Evolutionary conservation across 2,888 invertebrate genomes (phyloP), one percentile per base, ranked within the genome.

Genomic region (Lathronympha strigana): DNA sequence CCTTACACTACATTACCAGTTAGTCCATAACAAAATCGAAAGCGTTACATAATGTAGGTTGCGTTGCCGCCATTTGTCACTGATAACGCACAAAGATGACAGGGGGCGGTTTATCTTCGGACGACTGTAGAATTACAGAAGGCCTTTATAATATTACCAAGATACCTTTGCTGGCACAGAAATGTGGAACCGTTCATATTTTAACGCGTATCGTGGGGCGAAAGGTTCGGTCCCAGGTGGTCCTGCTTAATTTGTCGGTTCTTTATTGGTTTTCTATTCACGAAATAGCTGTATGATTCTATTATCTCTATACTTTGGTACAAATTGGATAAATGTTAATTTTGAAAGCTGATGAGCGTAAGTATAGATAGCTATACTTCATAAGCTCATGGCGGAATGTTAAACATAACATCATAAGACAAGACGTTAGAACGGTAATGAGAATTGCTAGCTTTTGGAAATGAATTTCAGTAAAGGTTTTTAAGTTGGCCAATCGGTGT

Each of bases 31-130:
- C 31, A 64, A 64, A 63, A 64, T 45, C 58, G 63, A 51, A 63
- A 63, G 63, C 21, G 40, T 57, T 63, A 58, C 63, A 51, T 57
- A 50, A 63, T 64, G 58, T 43, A 51, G 50, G 51, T 58, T 64
- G 51, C 58, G 64, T 53, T 60, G 51, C 51, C 36, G 51, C 58
- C 58, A 64, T 64, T 58, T 60, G 58, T 64, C 64, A 64, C 51
- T 45, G 58, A 60, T 53, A 64, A 60, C 45, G 51, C 45, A 60
- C 31, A 60, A 60, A 53, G 64, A 53, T 36, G 64, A 64, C 64
- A 58, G 58, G 51, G 58, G 63, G 63, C 55, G 60, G 51, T 60
- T 60, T 64, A 53, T 64, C 64, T 64, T 58, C 51, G 50, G 36
- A 36, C 45, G 58, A 19, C 21, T 53, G 33, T 45, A 33, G 53